Percentiles rank a stretch among this genome's conserved stretches.
phyloP scores from a whole-genome alignment of 2,888 invertebrate species.

The Brenthis ino region DNA sequence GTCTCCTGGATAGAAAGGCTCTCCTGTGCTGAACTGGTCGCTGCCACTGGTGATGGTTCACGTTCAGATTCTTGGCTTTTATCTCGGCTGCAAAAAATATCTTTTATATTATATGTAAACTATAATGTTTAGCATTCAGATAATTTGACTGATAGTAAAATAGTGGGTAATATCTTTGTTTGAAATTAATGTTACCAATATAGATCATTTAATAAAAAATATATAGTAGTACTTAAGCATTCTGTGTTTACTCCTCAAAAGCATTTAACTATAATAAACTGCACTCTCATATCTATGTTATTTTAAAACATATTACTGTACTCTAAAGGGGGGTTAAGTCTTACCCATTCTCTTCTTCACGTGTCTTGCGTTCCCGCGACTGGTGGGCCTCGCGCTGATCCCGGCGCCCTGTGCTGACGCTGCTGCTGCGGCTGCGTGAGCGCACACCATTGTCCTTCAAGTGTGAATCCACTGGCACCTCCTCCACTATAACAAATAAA shows the following conservation, averaged over 20 bases:
- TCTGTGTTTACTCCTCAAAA: no score
- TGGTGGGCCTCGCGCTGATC: slow-evolving; percentile 1
- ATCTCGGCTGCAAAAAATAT: slow-evolving; percentile 40
- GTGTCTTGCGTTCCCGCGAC: slow-evolving; percentile 33
- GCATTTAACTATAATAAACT: no score
- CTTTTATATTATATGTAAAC: not conserved
- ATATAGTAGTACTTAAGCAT: no score
- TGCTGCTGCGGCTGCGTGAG: slow-evolving; percentile 56
- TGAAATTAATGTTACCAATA: no score
- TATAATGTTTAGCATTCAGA: not conserved
- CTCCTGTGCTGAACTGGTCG: slow-evolving; percentile 74
- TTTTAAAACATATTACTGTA: no score
- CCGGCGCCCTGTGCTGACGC: slow-evolving; percentile 45
- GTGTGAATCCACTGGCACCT: slow-evolving; percentile 78
- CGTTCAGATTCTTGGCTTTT: slow-evolving; percentile 50
- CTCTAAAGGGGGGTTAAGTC: no score
- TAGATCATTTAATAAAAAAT: no score
- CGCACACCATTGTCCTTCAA: slow-evolving; percentile 46
- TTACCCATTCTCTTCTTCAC: slow-evolving; percentile 46
- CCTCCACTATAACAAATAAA: slow-evolving; percentile 73
- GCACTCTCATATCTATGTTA: no score
- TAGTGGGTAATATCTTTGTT: not conserved
- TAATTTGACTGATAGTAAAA: not conserved
- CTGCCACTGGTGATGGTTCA: slow-evolving; percentile 50
- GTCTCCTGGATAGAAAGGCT: slow-evolving; percentile 91